These are phyloP conservation scores for Tridacna crocea DNA, from an alignment of 2,888 invertebrate genomes.

Conservation along the genomic window DNA sequence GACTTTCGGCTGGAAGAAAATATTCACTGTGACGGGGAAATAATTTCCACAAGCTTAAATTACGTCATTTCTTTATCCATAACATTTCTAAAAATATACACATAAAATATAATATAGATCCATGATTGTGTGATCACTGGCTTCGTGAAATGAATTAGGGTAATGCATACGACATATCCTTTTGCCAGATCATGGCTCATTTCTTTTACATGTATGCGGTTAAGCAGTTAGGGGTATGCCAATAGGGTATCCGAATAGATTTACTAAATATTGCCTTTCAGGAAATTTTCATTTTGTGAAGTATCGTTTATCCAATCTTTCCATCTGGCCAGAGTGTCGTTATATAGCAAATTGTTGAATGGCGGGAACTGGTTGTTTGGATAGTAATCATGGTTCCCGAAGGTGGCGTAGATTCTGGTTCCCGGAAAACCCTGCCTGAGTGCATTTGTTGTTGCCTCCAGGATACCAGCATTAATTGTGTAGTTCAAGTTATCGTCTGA, in stretches of 20 bases:
- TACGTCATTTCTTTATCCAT: too few species aligned
- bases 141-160: too few species aligned
- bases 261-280: slow-evolving; percentile 87
- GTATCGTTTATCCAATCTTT: slow-evolving; percentile 89
- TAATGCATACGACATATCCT: too few species aligned
- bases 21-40: too few species aligned
- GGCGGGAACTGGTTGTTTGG: slow-evolving; percentile 86
- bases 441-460: slow-evolving; percentile 90
- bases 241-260: neutral
- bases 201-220: too few species aligned
- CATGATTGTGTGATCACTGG: too few species aligned
- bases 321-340: slow-evolving; percentile 88
- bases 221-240: too few species aligned
- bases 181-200: too few species aligned
- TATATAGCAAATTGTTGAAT: slow-evolving; percentile 85
- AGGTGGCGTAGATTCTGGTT: slow-evolving; percentile 93
- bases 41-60: too few species aligned
- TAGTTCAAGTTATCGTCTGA: slow-evolving; percentile 89
- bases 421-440: slow-evolving; percentile 86
- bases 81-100: too few species aligned
- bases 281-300: slow-evolving; percentile 92
- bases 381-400: slow-evolving; percentile 93
- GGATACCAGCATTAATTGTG: slow-evolving; percentile 89
- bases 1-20: too few species aligned
- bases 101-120: too few species aligned